phyloP scores from a whole-genome alignment of 2,797 vertebrate genomes.

The Melanotaenia trifasciata region DNA sequence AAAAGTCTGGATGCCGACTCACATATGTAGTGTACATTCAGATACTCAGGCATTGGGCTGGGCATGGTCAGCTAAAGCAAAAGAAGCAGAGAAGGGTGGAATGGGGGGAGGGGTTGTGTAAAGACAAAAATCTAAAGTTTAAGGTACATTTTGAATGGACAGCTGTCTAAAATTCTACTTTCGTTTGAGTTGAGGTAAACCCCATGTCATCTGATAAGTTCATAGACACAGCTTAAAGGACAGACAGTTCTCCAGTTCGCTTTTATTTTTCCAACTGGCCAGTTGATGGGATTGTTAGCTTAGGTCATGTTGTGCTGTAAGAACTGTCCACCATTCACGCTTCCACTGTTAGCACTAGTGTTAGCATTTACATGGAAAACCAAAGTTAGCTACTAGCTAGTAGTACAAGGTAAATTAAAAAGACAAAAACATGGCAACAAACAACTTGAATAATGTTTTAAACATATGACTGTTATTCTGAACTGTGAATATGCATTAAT shows the following conservation, averaged over 20 bases:
- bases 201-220: too few relatives aligned
- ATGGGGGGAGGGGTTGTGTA: neutral
- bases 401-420: neutral
- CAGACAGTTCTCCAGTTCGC: too few relatives aligned
- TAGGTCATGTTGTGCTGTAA: too few relatives aligned
- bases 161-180: too few relatives aligned
- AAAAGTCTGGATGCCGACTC: constrained; percentile 98
- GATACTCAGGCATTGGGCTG: constrained; percentile 97
- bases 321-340: too few relatives aligned
- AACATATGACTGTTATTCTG: neutral
- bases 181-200: too few relatives aligned
- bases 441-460: neutral
- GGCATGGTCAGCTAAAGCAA: constrained; percentile 83
- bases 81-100: constrained; percentile 11
- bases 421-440: neutral
- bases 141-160: neutral
- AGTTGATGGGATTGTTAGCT: neutral
- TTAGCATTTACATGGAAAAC: too few relatives aligned
- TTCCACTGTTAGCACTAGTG: too few relatives aligned
- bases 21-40: constrained; percentile 99
- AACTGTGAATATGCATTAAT: neutral
- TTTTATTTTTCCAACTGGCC: too few relatives aligned
- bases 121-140: neutral
- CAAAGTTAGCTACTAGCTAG: too few relatives aligned
- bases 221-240: too few relatives aligned